phyloP scores from a whole-genome alignment of 2,888 invertebrate genomes.

The Polia nebulosa region DNA sequence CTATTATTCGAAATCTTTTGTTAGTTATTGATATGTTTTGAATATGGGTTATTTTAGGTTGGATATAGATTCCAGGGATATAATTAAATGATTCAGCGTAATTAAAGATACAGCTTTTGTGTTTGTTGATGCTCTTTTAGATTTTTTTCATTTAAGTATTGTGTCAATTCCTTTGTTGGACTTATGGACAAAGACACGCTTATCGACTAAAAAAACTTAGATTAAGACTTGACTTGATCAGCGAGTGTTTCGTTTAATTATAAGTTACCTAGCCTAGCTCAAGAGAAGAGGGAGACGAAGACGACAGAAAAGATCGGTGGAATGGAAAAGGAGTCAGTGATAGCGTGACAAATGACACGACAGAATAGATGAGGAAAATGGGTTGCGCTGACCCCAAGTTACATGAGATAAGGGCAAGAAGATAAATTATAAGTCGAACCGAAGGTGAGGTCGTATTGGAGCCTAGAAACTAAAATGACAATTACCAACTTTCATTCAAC shows the following conservation, averaged over 20 bases:
- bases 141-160: background rate
- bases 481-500: no score
- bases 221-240: background rate
- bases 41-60: constrained; percentile 50
- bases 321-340: background rate
- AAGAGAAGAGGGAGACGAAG: no score
- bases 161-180: background rate
- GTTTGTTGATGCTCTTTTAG: background rate
- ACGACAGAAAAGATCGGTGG: background rate
- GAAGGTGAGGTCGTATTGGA: no score
- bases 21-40: constrained; percentile 65
- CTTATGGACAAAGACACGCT: background rate
- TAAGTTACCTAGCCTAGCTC: no score
- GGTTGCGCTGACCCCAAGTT: background rate
- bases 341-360: background rate
- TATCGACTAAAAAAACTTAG: background rate
- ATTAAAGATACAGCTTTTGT: constrained; percentile 3
- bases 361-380: background rate
- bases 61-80: constrained; percentile 24
- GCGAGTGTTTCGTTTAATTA: no score
- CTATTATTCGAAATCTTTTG: constrained; percentile 61
- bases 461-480: no score
- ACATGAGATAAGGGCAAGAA: background rate
- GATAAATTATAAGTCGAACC: no score
- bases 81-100: constrained; percentile 48